Evolutionary conservation across 2,113 vertebrate species (phyloP), one percentile per base, ranked within the genome.

Genomic region (Corythoichthys haematopterus): DNA sequence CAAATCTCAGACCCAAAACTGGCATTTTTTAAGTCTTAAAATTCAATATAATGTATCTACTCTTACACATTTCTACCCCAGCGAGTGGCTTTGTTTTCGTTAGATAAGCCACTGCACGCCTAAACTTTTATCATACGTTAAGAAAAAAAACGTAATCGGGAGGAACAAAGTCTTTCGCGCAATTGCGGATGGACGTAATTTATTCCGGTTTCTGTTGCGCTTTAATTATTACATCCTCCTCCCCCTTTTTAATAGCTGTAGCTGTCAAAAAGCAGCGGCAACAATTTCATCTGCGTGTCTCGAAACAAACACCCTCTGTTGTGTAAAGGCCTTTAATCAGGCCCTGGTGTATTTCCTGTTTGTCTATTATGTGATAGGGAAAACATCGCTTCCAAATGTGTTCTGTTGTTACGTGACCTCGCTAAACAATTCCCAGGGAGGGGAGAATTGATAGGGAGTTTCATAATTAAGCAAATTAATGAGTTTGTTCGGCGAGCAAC

Each of bases 381-480:
- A 84, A 87, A 87, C 86, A 82, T 65, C 80, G 84, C 81, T 74
- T 80, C 75, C 56, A 78, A 89, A 88, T 84, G 83, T 85, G 84
- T 84, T 85, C 79, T 87, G 86, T 84, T 84, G 88, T 80, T 68
- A 70, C 62, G 11, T 33, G 57, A 85, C 86, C 81, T 75, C 79
- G 68, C 76, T 69, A 79, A 85, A 76, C 82, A 74, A 80, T 85
- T 80, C 74, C 80, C 81, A 74, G 63, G 57, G 58, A 76, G 73
- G 55, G 73, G 69, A 66, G 60, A 86, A 88, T 82, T 89, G 89
- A 91, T 91, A 91, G 82, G 84, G 89, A 87, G 80, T 85, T 90
- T 87, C 86, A 86, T 87, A 92, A 92, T 92, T 89, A 91, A 89
- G 84, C 69, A 90, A 90, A 92, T 91, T 92, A 92, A 92, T 92